Conservation (phyloP, 2,113 vertebrate species). For the Mellivora capensis region DNA sequence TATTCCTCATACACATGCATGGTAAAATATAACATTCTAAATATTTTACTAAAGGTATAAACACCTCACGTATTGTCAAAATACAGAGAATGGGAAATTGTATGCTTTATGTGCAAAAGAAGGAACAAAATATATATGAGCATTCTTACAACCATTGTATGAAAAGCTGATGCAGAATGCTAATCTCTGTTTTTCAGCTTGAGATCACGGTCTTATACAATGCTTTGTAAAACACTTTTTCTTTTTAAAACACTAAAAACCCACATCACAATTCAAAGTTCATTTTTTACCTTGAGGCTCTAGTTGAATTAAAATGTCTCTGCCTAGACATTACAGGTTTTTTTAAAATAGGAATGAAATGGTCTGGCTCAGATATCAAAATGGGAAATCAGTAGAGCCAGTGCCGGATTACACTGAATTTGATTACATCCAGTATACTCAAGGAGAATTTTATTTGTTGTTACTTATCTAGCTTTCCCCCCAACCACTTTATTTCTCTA, state of each 20-base stretch:
- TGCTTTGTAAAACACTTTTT: background rate
- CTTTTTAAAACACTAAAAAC: background rate
- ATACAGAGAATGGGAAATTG: background rate
- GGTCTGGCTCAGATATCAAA: constrained; percentile 36
- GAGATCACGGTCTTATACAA: background rate
- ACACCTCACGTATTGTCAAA: background rate
- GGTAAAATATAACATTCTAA: background rate
- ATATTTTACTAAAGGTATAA: background rate
- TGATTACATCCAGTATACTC: background rate
- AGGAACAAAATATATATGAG: background rate
- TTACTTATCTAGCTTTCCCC: background rate
- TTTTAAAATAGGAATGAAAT: background rate
- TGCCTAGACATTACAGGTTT: background rate
- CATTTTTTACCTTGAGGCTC: background rate
- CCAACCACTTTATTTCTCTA: background rate
- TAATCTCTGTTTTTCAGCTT: background rate
- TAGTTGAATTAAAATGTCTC: constrained; percentile 21
- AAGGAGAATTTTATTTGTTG: background rate
- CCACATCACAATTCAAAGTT: background rate
- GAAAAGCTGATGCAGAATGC: background rate
- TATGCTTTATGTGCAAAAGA: background rate
- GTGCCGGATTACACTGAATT: background rate
- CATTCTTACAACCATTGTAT: background rate
- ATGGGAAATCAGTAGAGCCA: constrained; percentile 40
- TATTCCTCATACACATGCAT: background rate